A percentile compares a stretch with the other conserved stretches of the same genome.
phyloP scores from a whole-genome alignment of 2,113 vertebrate genomes.

The Sceloporus tristichus region DNA sequence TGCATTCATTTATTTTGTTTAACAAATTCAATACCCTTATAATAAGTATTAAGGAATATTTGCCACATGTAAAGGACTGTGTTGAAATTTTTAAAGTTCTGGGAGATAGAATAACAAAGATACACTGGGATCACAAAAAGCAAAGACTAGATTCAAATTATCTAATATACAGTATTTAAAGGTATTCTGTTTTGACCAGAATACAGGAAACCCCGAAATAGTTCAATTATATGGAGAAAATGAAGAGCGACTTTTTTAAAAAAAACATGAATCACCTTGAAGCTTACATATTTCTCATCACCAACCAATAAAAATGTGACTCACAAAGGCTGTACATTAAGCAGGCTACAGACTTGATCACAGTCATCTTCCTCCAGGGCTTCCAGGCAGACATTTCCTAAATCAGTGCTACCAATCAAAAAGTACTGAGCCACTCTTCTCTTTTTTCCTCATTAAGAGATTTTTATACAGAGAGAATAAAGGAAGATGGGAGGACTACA shows the following conservation, averaged over 20 bases:
- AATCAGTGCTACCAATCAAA: background rate
- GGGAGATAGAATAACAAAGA: no score
- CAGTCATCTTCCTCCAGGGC: background rate
- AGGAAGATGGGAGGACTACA: background rate
- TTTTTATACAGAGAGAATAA: background rate
- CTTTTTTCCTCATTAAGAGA: background rate
- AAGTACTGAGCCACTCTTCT: background rate
- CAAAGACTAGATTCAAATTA: background rate
- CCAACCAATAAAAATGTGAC: background rate
- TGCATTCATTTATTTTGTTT: background rate
- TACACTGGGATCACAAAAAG: background rate
- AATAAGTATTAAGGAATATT: background rate
- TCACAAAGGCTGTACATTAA: background rate
- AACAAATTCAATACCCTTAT: background rate
- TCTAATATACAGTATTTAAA: background rate
- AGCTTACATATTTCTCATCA: background rate
- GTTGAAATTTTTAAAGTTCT: background rate
- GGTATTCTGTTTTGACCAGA: background rate
- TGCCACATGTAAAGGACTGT: background rate
- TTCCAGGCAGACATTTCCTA: background rate
- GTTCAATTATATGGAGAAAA: background rate
- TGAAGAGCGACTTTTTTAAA: background rate
- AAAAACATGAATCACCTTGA: no score
- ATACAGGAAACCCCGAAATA: background rate
- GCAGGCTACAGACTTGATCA: background rate